phyloP scores from a whole-genome alignment of 2,888 invertebrate genomes.

The Andrena praecox region DNA sequence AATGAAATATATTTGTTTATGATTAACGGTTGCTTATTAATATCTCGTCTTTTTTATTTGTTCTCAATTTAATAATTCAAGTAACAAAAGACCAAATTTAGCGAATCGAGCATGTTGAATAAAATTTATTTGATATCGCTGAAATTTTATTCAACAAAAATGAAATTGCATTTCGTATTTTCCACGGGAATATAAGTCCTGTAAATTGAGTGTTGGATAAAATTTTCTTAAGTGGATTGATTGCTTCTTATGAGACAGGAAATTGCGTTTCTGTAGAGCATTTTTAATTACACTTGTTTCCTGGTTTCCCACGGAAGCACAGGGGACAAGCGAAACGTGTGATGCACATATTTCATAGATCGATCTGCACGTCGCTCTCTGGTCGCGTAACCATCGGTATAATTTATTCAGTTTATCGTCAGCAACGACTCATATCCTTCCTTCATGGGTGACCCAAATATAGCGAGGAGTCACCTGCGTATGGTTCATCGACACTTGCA shows the following conservation, averaged over 20 bases:
- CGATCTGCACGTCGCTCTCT: constrained; percentile 44
- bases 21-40: too few species aligned
- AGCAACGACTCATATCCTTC: constrained; percentile 77
- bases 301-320: background rate
- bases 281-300: background rate
- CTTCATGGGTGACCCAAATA: constrained; percentile 70
- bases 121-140: background rate
- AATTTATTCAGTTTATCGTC: constrained; percentile 76
- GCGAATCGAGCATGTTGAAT: background rate
- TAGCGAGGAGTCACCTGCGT: constrained; percentile 41
- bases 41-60: too few species aligned
- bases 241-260: background rate
- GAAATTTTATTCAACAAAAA: background rate
- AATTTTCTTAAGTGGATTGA: too few species aligned
- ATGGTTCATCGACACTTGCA: constrained; percentile 47
- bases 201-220: too few species aligned
- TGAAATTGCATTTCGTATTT: background rate
- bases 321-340: constrained; percentile 12
- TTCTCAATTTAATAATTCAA: too few species aligned
- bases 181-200: too few species aligned
- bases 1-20: background rate
- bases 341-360: constrained; percentile 57
- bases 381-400: constrained; percentile 68
- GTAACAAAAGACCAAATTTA: background rate
- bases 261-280: background rate